A percentile compares a stretch with the other conserved stretches of the same genome.
Evolutionary conservation across 2,888 invertebrate genomes (phyloP).

Genomic region (Apamea crenata): DNA sequence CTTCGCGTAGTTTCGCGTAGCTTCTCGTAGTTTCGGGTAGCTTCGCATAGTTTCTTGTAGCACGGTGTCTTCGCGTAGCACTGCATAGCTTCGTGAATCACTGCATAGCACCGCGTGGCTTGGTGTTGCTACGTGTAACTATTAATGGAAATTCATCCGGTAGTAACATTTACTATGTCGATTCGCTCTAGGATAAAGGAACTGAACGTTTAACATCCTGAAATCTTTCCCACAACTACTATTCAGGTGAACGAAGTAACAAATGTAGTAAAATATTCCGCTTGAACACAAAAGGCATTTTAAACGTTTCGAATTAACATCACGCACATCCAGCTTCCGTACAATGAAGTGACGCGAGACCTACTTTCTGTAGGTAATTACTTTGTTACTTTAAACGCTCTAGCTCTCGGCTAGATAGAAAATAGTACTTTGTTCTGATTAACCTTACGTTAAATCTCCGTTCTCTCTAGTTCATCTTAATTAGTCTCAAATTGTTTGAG

Average conservation of each 20-base stretch:
- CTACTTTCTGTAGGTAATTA: conserved; percentile 66
- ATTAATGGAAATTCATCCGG: background rate
- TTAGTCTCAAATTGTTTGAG: conserved; percentile 54
- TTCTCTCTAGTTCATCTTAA: conserved; percentile 46
- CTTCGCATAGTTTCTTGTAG: background rate
- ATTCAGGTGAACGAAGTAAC: conserved; percentile 50
- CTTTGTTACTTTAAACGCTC: conserved; percentile 64
- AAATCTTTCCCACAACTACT: conserved; percentile 42
- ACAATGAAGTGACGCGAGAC: conserved; percentile 62
- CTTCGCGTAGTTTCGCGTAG: background rate
- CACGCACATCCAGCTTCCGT: conserved; percentile 63
- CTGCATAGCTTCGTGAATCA: background rate
- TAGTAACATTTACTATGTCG: background rate
- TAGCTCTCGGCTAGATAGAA: conserved; percentile 48
- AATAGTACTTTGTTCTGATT: conserved; percentile 63
- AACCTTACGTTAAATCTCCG: conserved; percentile 51
- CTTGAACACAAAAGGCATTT: conserved; percentile 42
- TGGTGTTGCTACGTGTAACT: background rate
- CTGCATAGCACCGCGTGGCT: too few species aligned
- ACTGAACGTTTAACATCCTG: conserved; percentile 14
- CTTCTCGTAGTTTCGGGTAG: background rate
- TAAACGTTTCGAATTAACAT: conserved; percentile 65
- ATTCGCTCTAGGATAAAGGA: background rate
- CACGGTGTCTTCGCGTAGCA: background rate
- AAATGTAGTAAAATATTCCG: conserved; percentile 53